Evolutionary conservation across 1,140 invertebrate genomes (phyloP).

Genomic region (Watersipora subatra): DNA sequence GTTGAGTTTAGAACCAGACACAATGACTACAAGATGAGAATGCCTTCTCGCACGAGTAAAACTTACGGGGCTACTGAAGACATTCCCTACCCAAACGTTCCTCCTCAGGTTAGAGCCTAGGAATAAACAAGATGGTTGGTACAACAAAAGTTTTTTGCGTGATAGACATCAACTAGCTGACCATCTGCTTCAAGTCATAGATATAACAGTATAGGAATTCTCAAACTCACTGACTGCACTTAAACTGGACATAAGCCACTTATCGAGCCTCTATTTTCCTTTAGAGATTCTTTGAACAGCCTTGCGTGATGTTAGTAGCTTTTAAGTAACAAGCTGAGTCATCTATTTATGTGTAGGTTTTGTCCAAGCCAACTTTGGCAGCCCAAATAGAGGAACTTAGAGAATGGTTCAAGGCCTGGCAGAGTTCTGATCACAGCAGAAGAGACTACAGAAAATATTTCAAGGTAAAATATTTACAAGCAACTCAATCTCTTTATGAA

Average conservation of each 20-base stretch:
- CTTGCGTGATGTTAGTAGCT: too few species aligned
- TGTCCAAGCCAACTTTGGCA: constrained; percentile 14
- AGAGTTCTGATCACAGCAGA: constrained; percentile 13
- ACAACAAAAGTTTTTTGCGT: background rate
- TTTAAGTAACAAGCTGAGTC: too few species aligned
- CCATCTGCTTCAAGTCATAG: too few species aligned
- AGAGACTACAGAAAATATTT: constrained; percentile 25
- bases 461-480: constrained; percentile 13
- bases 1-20: constrained; percentile 29
- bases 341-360: background rate
- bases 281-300: too few species aligned
- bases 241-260: too few species aligned
- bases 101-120: constrained; percentile 17
- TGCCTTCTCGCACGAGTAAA: constrained; percentile 14
- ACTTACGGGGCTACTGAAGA: constrained; percentile 17
- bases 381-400: constrained; percentile 26
- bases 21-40: constrained; percentile 26
- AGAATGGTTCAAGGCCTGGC: constrained; percentile 26
- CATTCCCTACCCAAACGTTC: constrained; percentile 23
- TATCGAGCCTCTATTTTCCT: too few species aligned
- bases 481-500: too few species aligned
- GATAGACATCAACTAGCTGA: too few species aligned
- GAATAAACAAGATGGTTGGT: background rate
- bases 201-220: too few species aligned
- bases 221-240: too few species aligned